Evolutionary conservation across 30 jellyfish, hydroid and myxozoan species (phyloP), one percentile per base, ranked within the genome.

Genomic region (Cassiopea xamachana): DNA sequence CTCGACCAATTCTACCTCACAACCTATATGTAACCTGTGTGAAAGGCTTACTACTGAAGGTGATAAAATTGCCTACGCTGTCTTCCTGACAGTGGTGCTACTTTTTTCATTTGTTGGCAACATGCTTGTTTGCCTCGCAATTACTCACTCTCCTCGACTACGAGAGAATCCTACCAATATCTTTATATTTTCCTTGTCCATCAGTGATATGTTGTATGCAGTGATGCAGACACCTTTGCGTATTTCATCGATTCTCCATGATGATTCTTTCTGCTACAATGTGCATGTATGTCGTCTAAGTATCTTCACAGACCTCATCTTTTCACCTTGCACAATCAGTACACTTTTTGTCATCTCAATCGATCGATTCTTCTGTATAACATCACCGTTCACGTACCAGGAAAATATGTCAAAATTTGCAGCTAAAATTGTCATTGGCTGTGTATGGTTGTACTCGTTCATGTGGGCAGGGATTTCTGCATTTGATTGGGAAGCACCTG

Each of bases 351-450:
- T 95, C 61, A 95, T 95, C 14, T 97, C 99, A 85, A 75, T 95
- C 62, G 99, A 95, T 86, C 94, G 98, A 46, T 94, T 60, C 89
- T 68, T 94, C 69, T 98, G 98, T 85, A 90, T 94, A 16, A 76
- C 87, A 16, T 74, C 48, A 64, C 98, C 98, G 44, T 94, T 82
- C 76, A 18, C 62, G 62, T 94, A 94, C 73, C 97, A 88, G 51
- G 91, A 70, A 64, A 45, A 79, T 1, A 77, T 91, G 89, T 75
- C 90, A 7, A 88, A 72, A 55, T 44, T 45, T 62, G 78, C 62
- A 69, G 98, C 94, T 12, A 69, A 68, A 39, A 48, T 90, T 44
- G 68, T 82, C 64, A 70, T 94, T 73, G 43, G 77, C 15, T 48
- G 78, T 48, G 94, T 91, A 17, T 94, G 98, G 98, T 16, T 74